Percentiles rank a stretch among this genome's conserved stretches.
Conservation (phyloP, 2,888 invertebrate species). For the Limnephilus auricula region DNA sequence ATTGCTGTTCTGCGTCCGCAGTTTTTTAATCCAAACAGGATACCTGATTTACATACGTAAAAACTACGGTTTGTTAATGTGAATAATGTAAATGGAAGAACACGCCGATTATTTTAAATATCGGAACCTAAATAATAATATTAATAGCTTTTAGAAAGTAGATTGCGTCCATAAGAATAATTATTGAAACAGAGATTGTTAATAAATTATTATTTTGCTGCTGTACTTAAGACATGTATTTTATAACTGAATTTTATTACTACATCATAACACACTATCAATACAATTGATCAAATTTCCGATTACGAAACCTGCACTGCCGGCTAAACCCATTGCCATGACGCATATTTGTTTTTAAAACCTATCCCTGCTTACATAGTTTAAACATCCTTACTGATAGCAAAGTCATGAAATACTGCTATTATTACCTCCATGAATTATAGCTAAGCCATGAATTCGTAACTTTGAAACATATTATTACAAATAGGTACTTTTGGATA, state of each 20-base stretch:
- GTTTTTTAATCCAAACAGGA: neutral
- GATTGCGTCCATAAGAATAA: slow-evolving; percentile 5
- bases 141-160: slow-evolving; percentile 40
- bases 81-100: slow-evolving; percentile 42
- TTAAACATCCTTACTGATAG: too few relatives aligned
- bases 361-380: too few relatives aligned
- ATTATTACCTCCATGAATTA: too few relatives aligned
- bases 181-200: slow-evolving; percentile 22
- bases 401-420: too few relatives aligned
- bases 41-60: neutral
- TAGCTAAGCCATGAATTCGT: too few relatives aligned
- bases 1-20: neutral
- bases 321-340: too few relatives aligned
- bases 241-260: neutral
- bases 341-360: too few relatives aligned
- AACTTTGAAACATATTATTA: too few relatives aligned
- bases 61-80: slow-evolving; percentile 31
- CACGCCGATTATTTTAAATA: slow-evolving; percentile 34
- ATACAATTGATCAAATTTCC: neutral
- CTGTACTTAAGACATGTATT: neutral
- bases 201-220: neutral
- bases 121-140: slow-evolving; percentile 28
- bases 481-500: too few relatives aligned
- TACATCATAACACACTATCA: neutral
- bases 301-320: neutral